Conservation (phyloP, 1,140 invertebrate genomes). For the Pogonomyrmex californicus region DNA sequence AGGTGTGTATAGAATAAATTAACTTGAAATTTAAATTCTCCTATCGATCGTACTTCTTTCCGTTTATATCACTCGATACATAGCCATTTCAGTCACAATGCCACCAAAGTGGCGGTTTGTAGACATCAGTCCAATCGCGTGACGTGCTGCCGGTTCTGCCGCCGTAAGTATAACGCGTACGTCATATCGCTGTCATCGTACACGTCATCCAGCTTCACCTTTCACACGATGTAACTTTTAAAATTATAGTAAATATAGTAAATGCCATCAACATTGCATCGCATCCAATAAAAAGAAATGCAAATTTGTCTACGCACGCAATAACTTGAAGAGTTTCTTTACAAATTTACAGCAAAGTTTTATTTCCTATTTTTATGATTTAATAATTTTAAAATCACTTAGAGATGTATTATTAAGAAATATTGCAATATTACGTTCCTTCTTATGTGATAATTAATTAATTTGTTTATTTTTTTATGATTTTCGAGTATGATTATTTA, state of each 20-base stretch:
- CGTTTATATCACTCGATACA: slow-evolving; percentile 31
- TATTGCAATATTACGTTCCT: not conserved
- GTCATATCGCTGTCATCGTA: slow-evolving; percentile 67
- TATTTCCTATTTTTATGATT: not conserved
- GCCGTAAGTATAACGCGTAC: slow-evolving; percentile 43
- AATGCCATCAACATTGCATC: not conserved
- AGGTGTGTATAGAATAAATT: not conserved
- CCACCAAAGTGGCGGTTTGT: slow-evolving; percentile 65
- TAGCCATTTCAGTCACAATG: slow-evolving; percentile 3
- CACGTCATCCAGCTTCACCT: slow-evolving; percentile 14
- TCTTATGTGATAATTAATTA: not conserved
- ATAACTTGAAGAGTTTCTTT: not conserved
- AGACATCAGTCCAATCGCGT: slow-evolving; percentile 66
- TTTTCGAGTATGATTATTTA: not conserved
- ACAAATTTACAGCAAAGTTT: not conserved
- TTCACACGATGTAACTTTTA: slow-evolving; percentile 17
- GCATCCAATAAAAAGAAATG: not conserved
- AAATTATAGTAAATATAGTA: slow-evolving; percentile 26
- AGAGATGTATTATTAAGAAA: not conserved
- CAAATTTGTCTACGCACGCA: not conserved
- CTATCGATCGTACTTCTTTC: not conserved
- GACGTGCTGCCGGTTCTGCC: slow-evolving; percentile 52
- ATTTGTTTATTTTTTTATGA: not conserved
- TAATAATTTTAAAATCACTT: slow-evolving; percentile 13
- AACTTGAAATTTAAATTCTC: not conserved